Conservation (phyloP, 2,113 vertebrate species). For the Cyphotilapia sp. region DNA sequence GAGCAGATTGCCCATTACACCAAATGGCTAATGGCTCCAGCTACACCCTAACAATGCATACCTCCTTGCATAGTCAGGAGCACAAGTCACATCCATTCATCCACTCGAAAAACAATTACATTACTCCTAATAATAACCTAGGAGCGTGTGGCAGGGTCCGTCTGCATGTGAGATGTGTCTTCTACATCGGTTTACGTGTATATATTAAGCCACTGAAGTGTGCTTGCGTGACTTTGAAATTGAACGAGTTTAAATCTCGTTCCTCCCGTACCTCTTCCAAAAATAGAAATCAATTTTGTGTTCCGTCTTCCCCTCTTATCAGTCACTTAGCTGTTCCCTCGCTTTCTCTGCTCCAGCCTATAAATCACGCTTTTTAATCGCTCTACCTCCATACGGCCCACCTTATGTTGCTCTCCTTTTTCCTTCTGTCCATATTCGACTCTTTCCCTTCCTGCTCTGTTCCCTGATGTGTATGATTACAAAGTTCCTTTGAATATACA, state of each 20-base stretch:
- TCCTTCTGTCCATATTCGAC: neutral
- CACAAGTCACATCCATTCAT: slow-evolving; percentile 29
- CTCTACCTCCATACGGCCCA: neutral
- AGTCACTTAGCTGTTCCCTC: neutral
- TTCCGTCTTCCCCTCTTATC: slow-evolving; percentile 11
- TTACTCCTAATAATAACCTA: slow-evolving; percentile 6
- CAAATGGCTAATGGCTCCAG: slow-evolving; percentile 50
- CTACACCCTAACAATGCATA: slow-evolving; percentile 37
- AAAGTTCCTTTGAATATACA: slow-evolving; percentile 1
- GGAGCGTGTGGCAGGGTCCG: neutral
- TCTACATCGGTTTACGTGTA: neutral
- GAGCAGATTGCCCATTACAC: slow-evolving; percentile 51
- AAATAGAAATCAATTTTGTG: slow-evolving; percentile 46
- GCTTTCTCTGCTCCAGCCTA: neutral
- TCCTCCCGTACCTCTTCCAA: neutral
- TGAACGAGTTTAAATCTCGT: slow-evolving; percentile 16
- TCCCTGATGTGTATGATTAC: neutral
- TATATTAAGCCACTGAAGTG: neutral
- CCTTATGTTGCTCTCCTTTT: neutral
- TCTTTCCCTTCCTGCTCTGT: neutral
- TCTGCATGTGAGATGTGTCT: neutral
- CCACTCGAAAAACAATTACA: slow-evolving; percentile 55
- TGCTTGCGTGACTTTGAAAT: neutral
- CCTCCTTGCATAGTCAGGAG: slow-evolving; percentile 8
- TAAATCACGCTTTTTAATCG: neutral